phyloP scores from a whole-genome alignment of 1,140 invertebrate genomes.

The Heliconius hewitsoni region DNA sequence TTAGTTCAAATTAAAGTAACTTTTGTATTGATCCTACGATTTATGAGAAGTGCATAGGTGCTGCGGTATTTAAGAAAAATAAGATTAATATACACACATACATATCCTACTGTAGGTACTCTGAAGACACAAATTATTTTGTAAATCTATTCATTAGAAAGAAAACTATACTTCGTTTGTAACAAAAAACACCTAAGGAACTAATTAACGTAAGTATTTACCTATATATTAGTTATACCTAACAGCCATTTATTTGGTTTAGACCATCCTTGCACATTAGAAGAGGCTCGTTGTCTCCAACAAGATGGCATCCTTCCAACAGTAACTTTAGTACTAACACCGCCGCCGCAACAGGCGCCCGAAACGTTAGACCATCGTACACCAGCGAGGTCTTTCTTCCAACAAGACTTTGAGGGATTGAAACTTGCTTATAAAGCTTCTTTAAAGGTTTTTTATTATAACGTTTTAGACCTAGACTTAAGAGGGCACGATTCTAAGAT shows the following conservation, averaged over 20 bases:
- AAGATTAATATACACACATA: no score
- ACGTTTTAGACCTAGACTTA: background rate
- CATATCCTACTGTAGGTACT: no score
- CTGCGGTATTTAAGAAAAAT: no score
- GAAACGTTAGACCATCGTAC: constrained; percentile 47
- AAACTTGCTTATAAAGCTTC: constrained; percentile 67
- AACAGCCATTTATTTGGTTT: background rate
- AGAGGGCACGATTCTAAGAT: no score
- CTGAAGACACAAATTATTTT: no score
- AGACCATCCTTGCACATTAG: constrained; percentile 70
- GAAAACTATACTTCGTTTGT: no score
- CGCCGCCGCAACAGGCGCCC: constrained; percentile 48
- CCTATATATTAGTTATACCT: no score
- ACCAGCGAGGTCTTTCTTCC: constrained; percentile 52
- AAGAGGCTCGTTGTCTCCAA: constrained; percentile 68
- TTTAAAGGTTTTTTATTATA: constrained; percentile 51
- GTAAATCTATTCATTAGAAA: no score
- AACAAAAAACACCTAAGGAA: no score
- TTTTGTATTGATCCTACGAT: no score
- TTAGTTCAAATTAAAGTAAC: background rate
- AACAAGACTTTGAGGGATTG: constrained; percentile 71
- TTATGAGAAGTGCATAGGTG: no score
- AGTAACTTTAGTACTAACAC: constrained; percentile 59
- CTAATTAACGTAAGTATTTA: no score
- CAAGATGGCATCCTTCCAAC: constrained; percentile 69